phyloP scores from a whole-genome alignment of 2,797 vertebrate species.

The Hydrocynus forskahlii region DNA sequence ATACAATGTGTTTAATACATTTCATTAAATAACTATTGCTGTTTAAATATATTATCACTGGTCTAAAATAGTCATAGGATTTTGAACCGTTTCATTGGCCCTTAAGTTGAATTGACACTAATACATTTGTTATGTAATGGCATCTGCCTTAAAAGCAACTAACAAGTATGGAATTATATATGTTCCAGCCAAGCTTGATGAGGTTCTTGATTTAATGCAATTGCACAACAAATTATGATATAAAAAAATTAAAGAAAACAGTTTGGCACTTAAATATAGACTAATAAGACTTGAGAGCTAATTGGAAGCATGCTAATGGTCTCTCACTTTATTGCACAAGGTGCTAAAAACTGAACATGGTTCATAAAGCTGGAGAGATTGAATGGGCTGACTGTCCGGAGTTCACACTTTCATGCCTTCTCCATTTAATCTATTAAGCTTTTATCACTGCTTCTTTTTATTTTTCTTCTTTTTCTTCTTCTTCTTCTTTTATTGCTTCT shows the following conservation, averaged over 20 bases:
- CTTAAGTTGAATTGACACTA: not conserved
- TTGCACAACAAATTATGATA: constrained; percentile 13
- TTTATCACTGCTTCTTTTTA: not conserved
- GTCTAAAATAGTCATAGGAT: not conserved
- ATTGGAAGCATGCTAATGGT: constrained; percentile 51
- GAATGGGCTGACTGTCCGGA: constrained; percentile 47
- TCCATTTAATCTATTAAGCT: constrained; percentile 36
- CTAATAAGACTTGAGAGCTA: constrained; percentile 32
- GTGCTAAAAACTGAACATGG: constrained; percentile 40
- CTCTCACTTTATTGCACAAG: constrained; percentile 38
- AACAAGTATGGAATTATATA: constrained; percentile 34
- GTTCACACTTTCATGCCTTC: constrained; percentile 24
- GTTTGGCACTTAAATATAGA: constrained; percentile 31
- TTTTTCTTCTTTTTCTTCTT: not conserved
- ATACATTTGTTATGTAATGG: not conserved
- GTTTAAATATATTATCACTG: not conserved
- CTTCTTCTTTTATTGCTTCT: constrained; percentile 22
- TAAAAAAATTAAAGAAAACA: constrained; percentile 34
- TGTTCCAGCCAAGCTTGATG: constrained; percentile 10
- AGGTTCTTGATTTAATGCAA: constrained; percentile 16
- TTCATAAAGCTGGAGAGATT: constrained; percentile 55
- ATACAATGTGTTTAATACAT: not conserved
- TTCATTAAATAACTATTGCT: not conserved
- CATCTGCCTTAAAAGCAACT: constrained; percentile 12
- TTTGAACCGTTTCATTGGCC: not conserved